phyloP scores from a whole-genome alignment of 2,113 vertebrate species.

The Bucco capensis region DNA sequence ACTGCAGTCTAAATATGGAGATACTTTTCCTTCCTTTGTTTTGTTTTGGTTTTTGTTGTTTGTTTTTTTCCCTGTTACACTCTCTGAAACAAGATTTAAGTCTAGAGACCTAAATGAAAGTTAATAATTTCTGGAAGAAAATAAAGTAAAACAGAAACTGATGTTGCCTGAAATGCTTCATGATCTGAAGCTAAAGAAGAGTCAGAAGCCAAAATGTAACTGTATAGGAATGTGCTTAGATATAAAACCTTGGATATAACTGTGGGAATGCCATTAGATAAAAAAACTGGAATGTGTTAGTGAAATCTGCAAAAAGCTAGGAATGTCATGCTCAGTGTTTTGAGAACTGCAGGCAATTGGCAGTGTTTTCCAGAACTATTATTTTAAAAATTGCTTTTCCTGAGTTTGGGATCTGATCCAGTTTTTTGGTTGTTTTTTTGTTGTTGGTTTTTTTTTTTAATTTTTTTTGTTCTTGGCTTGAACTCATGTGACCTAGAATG shows the following conservation, averaged over 20 bases:
- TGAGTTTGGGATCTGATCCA: not conserved
- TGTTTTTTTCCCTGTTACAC: not conserved
- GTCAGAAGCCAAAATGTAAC: not conserved
- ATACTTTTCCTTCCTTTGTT: not conserved
- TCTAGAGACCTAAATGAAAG: not conserved
- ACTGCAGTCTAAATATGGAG: not conserved
- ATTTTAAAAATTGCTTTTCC: slow-evolving; percentile 1
- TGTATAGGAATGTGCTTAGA: not conserved
- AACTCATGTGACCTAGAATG: slow-evolving; percentile 5
- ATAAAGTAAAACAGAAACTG: not conserved
- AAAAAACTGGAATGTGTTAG: not conserved
- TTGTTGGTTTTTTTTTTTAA: not conserved
- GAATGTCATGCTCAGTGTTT: not conserved
- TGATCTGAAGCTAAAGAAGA: not conserved
- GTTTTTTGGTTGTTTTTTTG: not conserved
- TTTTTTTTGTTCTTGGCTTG: not conserved
- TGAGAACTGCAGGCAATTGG: slow-evolving; percentile 15
- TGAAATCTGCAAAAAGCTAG: not conserved
- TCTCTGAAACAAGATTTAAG: not conserved
- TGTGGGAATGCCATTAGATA: slow-evolving; percentile 19
- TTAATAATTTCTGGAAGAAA: not conserved
- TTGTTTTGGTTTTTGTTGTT: not conserved
- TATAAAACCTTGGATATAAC: not conserved
- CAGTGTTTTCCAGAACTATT: not conserved
- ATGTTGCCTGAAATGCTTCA: not conserved